Percentiles rank a stretch among this genome's conserved stretches.
Conservation (phyloP, 2,113 vertebrate genomes). For the Nibea coibor region DNA sequence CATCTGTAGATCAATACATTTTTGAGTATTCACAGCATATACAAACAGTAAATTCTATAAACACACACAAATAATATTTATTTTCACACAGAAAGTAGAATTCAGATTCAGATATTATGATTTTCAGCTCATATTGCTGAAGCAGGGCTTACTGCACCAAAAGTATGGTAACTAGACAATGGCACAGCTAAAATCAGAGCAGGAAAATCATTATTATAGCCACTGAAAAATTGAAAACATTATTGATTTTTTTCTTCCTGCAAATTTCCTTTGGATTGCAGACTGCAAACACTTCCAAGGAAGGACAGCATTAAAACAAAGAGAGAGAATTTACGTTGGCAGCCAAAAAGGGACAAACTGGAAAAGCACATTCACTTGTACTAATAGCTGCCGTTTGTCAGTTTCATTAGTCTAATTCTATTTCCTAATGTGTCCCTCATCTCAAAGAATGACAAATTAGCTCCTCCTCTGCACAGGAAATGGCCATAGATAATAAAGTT, state of each 20-base stretch:
- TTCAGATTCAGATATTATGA: not conserved
- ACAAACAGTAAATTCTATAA: not conserved
- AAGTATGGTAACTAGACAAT: not conserved
- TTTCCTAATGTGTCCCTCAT: constrained; percentile 62
- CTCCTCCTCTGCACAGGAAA: constrained; percentile 36
- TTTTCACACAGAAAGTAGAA: not conserved
- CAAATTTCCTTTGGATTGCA: constrained; percentile 7
- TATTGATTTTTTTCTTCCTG: constrained; percentile 21
- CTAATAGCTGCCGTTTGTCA: constrained; percentile 70
- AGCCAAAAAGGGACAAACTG: constrained; percentile 31
- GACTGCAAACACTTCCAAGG: not conserved
- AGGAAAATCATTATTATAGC: not conserved
- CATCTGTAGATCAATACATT: not conserved
- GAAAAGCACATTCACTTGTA: constrained; percentile 15
- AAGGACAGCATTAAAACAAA: constrained; percentile 4
- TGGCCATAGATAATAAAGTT: constrained; percentile 44
- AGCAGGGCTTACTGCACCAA: not conserved
- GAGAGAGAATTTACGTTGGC: constrained; percentile 24
- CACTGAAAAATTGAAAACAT: constrained; percentile 6
- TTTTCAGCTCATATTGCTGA: not conserved
- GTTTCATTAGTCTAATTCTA: constrained; percentile 63
- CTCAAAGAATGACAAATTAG: constrained; percentile 53
- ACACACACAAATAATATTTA: not conserved
- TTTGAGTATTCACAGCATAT: not conserved
- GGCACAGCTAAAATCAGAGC: not conserved